Evolutionary conservation across 2,888 invertebrate genomes (phyloP), one percentile per base, ranked within the genome.

Genomic region (Pseudococcus jackbeardsleyi): DNA sequence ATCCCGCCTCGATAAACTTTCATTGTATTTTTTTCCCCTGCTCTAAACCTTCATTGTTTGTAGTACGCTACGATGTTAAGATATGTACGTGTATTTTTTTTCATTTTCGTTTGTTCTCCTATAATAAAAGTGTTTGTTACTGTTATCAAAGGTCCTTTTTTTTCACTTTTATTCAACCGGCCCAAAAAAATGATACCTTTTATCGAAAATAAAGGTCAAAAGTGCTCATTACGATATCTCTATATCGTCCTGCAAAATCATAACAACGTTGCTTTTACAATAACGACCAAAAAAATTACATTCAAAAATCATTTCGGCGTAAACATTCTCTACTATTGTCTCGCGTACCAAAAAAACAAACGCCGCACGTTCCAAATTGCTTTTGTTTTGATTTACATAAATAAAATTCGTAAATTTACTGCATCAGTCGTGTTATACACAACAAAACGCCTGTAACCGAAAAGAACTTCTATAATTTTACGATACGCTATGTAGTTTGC

Each of bases 331-430:
- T 64, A 22, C 12, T 68, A 50, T 15, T 8, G 64, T 72, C 17
- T 72, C 15, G 6, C 33, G 33, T 5, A 6, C 33, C 46, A 82
- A 42, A 79, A 82, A 42, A 46, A 46, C 19, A 1, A 42, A 33
- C 39, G 77, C 15, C 64, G 72, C 79, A 19, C 26, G 79, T 82
- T 72, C 33, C 17, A 72, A 72, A 72, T 72, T 72, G 72, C 72
- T 72, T 79, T 82, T 82, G 42, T 82, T 33, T 42, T 46, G 46
- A 19, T 82, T 82, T 19, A 33, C 79, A 82, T 82, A 33, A 33
- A 82, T 46, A 82, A 82, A 82, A 82, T 82, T 46, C 42, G 19
- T 82, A 82, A 82, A 82, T 82, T 82, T 82, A 82, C 46, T 42
- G 46, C 46, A 46, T 42, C 46, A 46, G 79, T 82, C 46, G 46